Percentiles rank a stretch among this genome's conserved stretches.
Evolutionary conservation across 1,140 invertebrate genomes (phyloP).

Genomic region (Globodera rostochiensis): DNA sequence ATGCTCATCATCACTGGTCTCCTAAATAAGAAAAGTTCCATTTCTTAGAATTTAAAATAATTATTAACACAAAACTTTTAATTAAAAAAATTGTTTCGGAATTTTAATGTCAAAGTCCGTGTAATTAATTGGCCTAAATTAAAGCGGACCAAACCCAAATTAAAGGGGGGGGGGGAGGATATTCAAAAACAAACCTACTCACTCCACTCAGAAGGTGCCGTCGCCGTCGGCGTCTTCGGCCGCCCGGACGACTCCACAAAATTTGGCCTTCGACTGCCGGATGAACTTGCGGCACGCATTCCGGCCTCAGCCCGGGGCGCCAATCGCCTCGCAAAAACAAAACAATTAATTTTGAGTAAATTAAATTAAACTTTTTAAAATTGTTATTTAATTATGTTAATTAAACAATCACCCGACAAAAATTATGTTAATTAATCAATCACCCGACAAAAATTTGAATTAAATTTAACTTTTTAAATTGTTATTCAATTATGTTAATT

Average conservation of each 20-base stretch:
- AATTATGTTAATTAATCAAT: not conserved
- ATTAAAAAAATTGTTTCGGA: too few relatives aligned
- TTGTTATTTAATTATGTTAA: not conserved
- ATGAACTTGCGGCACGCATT: slow-evolving; percentile 53
- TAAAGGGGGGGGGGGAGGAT: too few relatives aligned
- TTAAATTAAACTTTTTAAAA: not conserved
- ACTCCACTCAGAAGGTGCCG: not conserved
- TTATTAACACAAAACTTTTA: too few relatives aligned
- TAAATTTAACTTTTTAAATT: not conserved
- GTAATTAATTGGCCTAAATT: too few relatives aligned
- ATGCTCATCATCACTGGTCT: too few relatives aligned
- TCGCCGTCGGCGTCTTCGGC: not conserved
- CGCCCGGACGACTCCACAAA: slow-evolving; percentile 37
- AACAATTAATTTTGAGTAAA: slow-evolving; percentile 6
- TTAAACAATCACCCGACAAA: slow-evolving; percentile 27
- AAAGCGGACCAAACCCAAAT: too few relatives aligned
- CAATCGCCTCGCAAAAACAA: slow-evolving; percentile 34
- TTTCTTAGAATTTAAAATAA: too few relatives aligned
- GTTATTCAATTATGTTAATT: not conserved
- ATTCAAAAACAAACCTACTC: not conserved
- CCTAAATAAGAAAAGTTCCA: too few relatives aligned
- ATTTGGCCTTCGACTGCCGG: slow-evolving; percentile 54
- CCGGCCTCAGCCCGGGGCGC: slow-evolving; percentile 49
- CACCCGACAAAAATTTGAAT: too few relatives aligned
- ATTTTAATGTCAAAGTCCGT: too few relatives aligned